Base-by-base conservation (phyloP, 2,888 invertebrate genomes). In the Thumatha senex region DNA sequence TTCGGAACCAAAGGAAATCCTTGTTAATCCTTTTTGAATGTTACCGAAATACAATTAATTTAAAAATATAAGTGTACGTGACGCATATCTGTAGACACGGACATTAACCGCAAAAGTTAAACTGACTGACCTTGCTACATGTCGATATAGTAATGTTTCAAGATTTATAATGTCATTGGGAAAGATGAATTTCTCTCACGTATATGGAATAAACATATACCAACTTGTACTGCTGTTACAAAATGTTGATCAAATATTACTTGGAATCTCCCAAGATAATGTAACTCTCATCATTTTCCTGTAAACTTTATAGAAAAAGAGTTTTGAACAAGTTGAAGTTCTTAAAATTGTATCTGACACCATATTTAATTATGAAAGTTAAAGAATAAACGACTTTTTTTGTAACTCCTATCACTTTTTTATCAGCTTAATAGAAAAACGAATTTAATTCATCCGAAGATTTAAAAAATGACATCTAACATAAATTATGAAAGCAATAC, bases 101-200 rank as follows among this genome's bases (percentile, higher is more conserved):
- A 29, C 43, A 46, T 46, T 41, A 45, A 44, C 39, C 30, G 34
- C 36, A 24, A 48, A 54, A 54, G 35, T 33, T 30, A 33, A 43
- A 53, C 46, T 38, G 45, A 51, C 44, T 24, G 44, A 43, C 65
- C 68, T 68, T 59, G 53, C 51, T 40, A 7, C 59, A 53, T 41
- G 54, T 40, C 40, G 43, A 30, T 49, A 34, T 31, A 29, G 38
- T 42, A 42, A 40, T 48, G 15, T 46, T 50, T 54, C 51, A 34
- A 14, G 39, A 9, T 49, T 42, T 51, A 48, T 45, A 53, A 54
- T 67, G 61, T 36, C 53, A 50, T 41, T 55, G 33, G 29, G 7
- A 29, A 49, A 48, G 54, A 42, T 54, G 24, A 48, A 41, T 40
- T 58, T 56, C 18, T 51, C 48, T 18, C 55, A 61, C 48, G 40